Conservation (phyloP, 1,140 invertebrate genomes). For the Cryptotermes secundus region DNA sequence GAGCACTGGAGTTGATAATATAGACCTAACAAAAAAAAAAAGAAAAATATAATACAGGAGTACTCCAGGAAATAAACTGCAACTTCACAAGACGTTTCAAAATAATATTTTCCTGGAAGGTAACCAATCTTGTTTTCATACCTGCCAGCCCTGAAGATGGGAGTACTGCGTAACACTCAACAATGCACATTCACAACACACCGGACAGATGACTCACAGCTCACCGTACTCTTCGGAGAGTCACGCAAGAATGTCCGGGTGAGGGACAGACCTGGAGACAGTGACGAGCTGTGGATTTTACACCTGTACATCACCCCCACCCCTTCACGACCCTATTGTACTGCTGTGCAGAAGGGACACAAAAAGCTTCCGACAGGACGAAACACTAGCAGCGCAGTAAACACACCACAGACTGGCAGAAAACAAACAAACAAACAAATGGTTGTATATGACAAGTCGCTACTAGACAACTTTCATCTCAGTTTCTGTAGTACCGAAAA, state of each 20-base stretch:
- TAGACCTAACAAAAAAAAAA: too few relatives aligned
- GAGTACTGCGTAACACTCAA: background rate
- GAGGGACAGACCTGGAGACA: background rate
- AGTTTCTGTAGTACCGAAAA: background rate
- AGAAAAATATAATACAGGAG: too few relatives aligned
- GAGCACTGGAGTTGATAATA: too few relatives aligned
- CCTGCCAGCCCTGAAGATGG: background rate
- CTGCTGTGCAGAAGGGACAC: background rate
- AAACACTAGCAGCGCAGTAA: background rate
- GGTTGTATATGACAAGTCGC: background rate
- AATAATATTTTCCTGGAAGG: too few relatives aligned
- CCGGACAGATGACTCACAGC: too few relatives aligned
- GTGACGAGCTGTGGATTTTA: background rate
- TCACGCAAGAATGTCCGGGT: background rate
- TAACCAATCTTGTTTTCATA: background rate
- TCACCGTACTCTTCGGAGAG: background rate
- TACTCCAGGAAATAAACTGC: too few relatives aligned
- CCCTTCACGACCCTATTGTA: background rate
- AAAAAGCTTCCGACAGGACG: background rate
- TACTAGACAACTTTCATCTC: background rate
- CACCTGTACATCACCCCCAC: background rate
- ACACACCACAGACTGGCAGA: background rate
- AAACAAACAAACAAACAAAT: background rate
- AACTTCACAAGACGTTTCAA: too few relatives aligned
- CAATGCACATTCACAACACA: background rate